phyloP scores from a whole-genome alignment of 2,888 invertebrate species.

The Plagodis dolabraria region DNA sequence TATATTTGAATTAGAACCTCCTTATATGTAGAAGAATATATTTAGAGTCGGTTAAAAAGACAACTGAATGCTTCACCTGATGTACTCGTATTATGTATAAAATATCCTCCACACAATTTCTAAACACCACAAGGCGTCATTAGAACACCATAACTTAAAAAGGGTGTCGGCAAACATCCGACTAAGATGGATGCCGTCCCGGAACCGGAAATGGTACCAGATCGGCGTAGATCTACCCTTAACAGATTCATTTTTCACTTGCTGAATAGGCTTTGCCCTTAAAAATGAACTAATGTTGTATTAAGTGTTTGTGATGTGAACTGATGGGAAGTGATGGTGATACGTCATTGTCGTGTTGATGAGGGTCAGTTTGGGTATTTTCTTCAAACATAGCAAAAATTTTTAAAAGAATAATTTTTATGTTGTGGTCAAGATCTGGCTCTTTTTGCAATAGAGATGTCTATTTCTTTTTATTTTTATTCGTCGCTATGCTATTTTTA shows the following conservation, averaged over 20 bases:
- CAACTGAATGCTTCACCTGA: no score
- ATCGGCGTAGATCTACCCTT: conserved; percentile 67
- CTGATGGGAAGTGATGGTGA: conserved; percentile 21
- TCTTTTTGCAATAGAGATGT: background rate
- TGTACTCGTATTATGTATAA: background rate
- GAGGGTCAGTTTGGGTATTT: conserved; percentile 20
- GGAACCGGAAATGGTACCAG: conserved; percentile 75
- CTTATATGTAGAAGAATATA: no score
- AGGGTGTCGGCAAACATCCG: conserved; percentile 72
- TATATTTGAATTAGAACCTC: no score
- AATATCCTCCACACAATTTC: conserved; percentile 12
- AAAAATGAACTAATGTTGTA: conserved; percentile 30
- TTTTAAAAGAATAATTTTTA: no score
- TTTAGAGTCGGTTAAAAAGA: no score
- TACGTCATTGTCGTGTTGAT: conserved; percentile 31
- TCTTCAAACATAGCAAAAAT: no score
- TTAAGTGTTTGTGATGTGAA: conserved; percentile 32
- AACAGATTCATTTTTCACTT: conserved; percentile 75
- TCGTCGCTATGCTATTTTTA: no score
- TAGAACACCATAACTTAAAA: conserved; percentile 64
- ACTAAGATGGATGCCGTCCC: conserved; percentile 72
- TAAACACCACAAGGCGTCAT: conserved; percentile 41
- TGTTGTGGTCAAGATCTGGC: no score
- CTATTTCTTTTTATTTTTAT: background rate
- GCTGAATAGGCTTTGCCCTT: conserved; percentile 19